Evolutionary conservation across 2,113 vertebrate genomes (phyloP).

Genomic region (Oceanodroma tethys): DNA sequence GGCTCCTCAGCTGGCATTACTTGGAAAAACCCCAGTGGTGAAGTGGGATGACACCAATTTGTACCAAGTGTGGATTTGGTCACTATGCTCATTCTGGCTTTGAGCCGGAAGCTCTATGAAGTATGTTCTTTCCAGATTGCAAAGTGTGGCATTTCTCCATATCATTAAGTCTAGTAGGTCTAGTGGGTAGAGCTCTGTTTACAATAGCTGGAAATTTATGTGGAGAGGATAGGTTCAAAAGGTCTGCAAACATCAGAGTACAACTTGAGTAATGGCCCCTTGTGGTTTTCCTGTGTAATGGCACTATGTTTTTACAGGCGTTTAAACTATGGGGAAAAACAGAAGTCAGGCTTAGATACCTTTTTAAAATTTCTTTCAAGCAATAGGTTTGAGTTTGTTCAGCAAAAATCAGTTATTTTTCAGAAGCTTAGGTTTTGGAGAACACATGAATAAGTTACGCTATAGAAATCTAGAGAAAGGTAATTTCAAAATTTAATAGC

Average conservation of each 20-base stretch:
- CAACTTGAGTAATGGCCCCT: conserved; percentile 7
- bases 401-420: background rate
- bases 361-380: background rate
- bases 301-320: background rate
- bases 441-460: background rate
- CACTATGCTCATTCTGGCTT: background rate
- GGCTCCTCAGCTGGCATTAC: background rate
- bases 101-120: background rate
- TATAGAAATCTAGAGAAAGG: background rate
- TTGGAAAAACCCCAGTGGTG: background rate
- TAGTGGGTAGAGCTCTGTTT: background rate
- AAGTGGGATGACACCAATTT: background rate
- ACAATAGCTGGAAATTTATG: background rate
- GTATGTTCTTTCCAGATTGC: background rate
- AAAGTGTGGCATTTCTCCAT: background rate
- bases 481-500: background rate
- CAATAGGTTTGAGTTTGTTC: background rate
- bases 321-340: background rate
- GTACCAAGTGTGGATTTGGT: background rate
- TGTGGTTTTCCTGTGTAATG: conserved; percentile 12
- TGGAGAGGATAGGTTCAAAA: background rate
- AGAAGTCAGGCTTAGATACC: background rate
- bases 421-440: background rate
- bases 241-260: background rate
- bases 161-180: background rate